These are phyloP conservation scores for Siphlonurus alternatus DNA, from an alignment of 2,888 invertebrate genomes.

Conservation along the genomic window DNA sequence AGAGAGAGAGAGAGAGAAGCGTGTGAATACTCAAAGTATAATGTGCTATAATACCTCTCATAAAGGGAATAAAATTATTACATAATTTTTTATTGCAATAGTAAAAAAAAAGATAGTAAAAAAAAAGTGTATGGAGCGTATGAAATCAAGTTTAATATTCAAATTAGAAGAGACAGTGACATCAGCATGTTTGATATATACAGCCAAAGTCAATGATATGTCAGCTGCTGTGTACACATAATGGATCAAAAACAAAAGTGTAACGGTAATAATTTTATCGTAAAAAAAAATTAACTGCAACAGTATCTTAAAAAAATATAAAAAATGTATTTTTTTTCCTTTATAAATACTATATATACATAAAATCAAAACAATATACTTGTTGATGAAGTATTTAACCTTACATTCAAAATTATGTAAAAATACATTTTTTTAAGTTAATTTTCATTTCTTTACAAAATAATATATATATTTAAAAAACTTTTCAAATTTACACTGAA, in stretches of 20 bases:
- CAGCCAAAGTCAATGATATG: too few relatives aligned
- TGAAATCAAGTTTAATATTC: not conserved
- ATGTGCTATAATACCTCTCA: not conserved
- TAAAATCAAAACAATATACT: not conserved
- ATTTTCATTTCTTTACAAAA: constrained; percentile 4
- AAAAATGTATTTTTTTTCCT: too few relatives aligned
- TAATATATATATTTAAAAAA: constrained; percentile 3
- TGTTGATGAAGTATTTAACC: too few relatives aligned
- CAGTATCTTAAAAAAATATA: too few relatives aligned
- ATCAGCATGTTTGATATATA: not conserved
- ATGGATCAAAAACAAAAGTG: too few relatives aligned
- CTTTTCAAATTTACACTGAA: not conserved
- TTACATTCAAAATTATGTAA: too few relatives aligned
- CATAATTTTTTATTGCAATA: not conserved
- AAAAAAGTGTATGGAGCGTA: not conserved
- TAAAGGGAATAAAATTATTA: too few relatives aligned
- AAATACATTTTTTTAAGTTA: too few relatives aligned
- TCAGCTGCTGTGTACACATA: too few relatives aligned
- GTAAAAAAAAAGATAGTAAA: not conserved
- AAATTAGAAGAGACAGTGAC: not conserved
- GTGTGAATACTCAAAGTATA: not conserved
- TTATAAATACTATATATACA: not conserved
- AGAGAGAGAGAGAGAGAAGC: not conserved
- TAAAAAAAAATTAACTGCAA: too few relatives aligned
- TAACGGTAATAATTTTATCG: too few relatives aligned